phyloP scores from a whole-genome alignment of 1,140 invertebrate genomes.

The Aphelenchoides besseyi region DNA sequence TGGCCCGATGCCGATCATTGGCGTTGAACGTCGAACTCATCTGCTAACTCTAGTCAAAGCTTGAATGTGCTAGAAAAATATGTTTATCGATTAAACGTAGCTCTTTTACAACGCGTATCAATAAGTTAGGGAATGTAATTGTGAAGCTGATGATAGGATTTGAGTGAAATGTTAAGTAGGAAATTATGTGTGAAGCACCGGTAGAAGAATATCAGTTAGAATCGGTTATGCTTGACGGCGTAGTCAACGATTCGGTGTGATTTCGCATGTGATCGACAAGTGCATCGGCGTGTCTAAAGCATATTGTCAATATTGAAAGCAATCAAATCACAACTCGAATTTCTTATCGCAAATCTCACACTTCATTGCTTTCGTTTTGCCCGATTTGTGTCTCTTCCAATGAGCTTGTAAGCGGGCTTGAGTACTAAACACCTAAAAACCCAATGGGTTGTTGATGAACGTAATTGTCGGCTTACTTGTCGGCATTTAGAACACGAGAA shows the following conservation, averaged over 20 bases:
- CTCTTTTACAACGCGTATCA: too few species aligned
- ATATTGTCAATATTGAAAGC: too few species aligned
- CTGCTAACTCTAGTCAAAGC: too few species aligned
- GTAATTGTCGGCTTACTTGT: background rate
- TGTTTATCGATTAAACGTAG: too few species aligned
- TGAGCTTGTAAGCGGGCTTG: constrained; percentile 12
- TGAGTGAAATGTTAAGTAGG: background rate
- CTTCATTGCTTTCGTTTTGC: constrained; percentile 26
- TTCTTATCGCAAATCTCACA: constrained; percentile 32
- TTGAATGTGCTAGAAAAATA: too few species aligned
- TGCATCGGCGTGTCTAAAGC: background rate
- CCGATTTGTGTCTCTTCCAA: constrained; percentile 20
- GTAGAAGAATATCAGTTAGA: too few species aligned
- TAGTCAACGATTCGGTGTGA: background rate
- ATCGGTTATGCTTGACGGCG: too few species aligned
- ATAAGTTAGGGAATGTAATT: too few species aligned
- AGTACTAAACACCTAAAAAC: constrained; percentile 13
- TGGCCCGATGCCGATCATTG: too few species aligned
- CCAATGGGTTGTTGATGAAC: background rate
- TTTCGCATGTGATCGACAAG: background rate
- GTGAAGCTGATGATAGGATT: background rate
- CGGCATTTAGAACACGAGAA: constrained; percentile 24
- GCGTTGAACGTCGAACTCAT: too few species aligned
- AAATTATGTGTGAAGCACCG: background rate
- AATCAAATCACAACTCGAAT: too few species aligned